Evolutionary conservation across 2,888 invertebrate genomes (phyloP).

Genomic region (Abrostola tripartita): DNA sequence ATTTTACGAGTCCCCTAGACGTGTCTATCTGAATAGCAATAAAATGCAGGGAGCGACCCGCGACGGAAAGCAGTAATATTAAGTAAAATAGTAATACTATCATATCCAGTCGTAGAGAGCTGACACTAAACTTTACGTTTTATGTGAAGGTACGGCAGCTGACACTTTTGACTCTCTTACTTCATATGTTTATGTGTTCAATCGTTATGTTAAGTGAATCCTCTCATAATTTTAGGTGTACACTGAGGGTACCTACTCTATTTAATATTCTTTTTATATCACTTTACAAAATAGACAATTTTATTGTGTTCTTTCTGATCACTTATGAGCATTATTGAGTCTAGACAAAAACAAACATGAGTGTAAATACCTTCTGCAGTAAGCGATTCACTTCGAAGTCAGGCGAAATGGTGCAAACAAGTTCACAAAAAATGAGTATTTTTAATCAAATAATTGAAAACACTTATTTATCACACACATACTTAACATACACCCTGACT

Average conservation of each 20-base stretch:
- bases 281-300: background rate
- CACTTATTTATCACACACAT: too few species aligned
- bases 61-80: conserved; percentile 60
- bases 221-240: conserved; percentile 18
- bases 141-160: conserved; percentile 47
- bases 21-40: conserved; percentile 66
- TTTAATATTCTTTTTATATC: background rate
- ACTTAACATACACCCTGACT: too few species aligned
- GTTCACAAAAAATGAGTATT: too few species aligned
- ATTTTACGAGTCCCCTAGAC: conserved; percentile 61
- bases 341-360: too few species aligned
- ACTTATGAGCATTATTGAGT: too few species aligned
- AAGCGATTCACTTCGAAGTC: too few species aligned
- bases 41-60: conserved; percentile 63
- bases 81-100: conserved; percentile 62
- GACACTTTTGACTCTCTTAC: conserved; percentile 22
- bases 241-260: background rate
- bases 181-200: conserved; percentile 42
- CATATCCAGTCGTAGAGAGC: conserved; percentile 46
- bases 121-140: conserved; percentile 58
- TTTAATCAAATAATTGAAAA: too few species aligned
- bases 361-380: too few species aligned
- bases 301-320: too few species aligned
- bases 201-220: conserved; percentile 19
- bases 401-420: too few species aligned